phyloP scores from a whole-genome alignment of 2,113 vertebrate species.

The Apodemus sylvaticus region DNA sequence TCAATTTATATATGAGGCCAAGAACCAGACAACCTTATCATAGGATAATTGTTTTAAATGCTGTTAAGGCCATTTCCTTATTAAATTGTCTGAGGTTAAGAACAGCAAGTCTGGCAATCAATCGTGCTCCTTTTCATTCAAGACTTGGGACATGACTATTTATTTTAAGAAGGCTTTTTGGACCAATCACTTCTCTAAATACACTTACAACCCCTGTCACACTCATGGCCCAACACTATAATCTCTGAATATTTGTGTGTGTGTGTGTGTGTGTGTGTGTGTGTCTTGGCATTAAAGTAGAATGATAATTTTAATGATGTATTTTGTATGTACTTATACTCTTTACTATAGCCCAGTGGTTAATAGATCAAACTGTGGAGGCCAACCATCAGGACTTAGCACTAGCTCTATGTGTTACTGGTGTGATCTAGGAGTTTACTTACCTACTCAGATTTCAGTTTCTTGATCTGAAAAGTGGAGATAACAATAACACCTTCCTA shows the following conservation, averaged over 20 bases:
- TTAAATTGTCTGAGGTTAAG: conserved; percentile 67
- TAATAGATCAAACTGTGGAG: conserved; percentile 22
- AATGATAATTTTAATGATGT: neutral
- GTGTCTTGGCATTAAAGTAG: neutral
- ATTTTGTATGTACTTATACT: conserved; percentile 14
- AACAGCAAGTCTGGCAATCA: conserved; percentile 68
- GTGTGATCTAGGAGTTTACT: conserved; percentile 47
- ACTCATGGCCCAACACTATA: neutral
- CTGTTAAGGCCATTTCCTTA: conserved; percentile 66
- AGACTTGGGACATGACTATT: neutral
- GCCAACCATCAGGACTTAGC: conserved; percentile 8
- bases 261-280: conserved; percentile 23
- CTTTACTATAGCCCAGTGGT: neutral
- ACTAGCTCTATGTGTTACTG: neutral
- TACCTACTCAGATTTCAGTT: conserved; percentile 16
- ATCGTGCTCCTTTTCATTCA: conserved; percentile 63
- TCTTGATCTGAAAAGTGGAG: conserved; percentile 41
- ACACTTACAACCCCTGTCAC: neutral
- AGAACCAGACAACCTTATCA: conserved; percentile 67
- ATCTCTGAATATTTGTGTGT: neutral
- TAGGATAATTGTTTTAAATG: conserved; percentile 76
- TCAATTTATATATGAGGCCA: conserved; percentile 60
- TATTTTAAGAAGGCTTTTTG: conserved; percentile 30
- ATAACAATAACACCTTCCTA: neutral
- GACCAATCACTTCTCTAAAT: neutral